phyloP scores from a whole-genome alignment of 2,797 vertebrate species.

The Trachurus trachurus region DNA sequence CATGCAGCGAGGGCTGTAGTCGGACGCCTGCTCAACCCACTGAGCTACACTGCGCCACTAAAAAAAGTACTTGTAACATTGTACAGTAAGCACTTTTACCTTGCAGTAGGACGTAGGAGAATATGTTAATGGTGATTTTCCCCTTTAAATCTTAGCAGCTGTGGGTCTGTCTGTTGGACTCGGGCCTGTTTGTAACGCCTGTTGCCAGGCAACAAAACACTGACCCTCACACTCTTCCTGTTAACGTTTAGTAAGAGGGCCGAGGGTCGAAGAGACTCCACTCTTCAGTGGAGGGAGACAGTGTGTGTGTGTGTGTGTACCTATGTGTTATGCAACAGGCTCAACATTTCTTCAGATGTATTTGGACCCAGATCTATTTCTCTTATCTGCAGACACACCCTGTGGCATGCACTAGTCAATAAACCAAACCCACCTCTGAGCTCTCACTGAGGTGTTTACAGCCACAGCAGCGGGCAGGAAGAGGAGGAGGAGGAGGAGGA shows the following conservation, averaged over 20 bases:
- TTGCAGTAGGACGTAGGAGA: background rate
- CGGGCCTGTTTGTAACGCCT: background rate
- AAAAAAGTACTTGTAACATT: too few relatives aligned
- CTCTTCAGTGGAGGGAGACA: background rate
- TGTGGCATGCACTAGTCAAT: constrained; percentile 30
- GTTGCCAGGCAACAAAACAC: constrained; percentile 34
- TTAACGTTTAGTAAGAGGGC: constrained; percentile 5
- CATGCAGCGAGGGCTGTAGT: too few relatives aligned
- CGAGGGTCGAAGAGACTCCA: constrained; percentile 30
- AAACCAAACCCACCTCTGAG: constrained; percentile 48
- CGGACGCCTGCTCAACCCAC: too few relatives aligned
- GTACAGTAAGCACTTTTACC: background rate
- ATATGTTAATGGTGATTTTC: background rate
- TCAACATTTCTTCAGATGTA: constrained; percentile 12
- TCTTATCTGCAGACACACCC: constrained; percentile 57
- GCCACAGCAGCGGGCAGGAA: too few relatives aligned
- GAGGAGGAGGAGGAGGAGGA: too few relatives aligned
- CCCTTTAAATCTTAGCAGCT: background rate
- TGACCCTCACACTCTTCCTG: constrained; percentile 37
- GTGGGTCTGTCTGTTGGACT: background rate
- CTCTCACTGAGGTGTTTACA: background rate
- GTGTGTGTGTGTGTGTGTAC: background rate
- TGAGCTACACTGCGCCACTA: too few relatives aligned
- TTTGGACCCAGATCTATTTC: constrained; percentile 7
- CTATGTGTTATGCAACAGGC: background rate